Evolutionary conservation across 2,888 invertebrate genomes (phyloP).

Genomic region (Achlya flavicornis): DNA sequence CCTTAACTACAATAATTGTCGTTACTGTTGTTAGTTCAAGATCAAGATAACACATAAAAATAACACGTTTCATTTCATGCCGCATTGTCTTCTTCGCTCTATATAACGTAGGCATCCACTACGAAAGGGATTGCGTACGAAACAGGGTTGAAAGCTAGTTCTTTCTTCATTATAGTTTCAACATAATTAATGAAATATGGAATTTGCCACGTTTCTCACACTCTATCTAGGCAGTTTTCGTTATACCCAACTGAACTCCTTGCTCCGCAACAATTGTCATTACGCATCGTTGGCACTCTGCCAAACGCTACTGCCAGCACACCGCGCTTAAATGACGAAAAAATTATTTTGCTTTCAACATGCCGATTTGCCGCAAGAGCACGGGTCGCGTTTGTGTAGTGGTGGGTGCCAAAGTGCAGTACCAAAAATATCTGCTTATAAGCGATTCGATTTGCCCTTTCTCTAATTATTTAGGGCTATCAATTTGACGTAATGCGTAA

Average conservation of each 20-base stretch:
- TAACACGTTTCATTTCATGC: no score
- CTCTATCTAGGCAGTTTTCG: neutral
- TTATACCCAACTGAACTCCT: neutral
- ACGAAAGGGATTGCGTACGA: no score
- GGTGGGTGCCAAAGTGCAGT: neutral
- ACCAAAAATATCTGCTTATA: neutral
- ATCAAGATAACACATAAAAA: no score
- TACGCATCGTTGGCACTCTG: slow-evolving; percentile 21
- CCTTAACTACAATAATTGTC: neutral
- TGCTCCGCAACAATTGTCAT: neutral
- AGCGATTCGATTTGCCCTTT: neutral
- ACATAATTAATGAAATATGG: neutral
- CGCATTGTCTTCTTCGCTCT: no score
- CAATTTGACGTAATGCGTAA: no score
- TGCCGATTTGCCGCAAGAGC: slow-evolving; percentile 14
- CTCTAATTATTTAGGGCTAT: neutral
- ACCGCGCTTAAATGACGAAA: slow-evolving; percentile 32
- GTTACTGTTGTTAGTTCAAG: neutral
- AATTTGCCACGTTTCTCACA: neutral
- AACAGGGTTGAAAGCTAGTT: no score
- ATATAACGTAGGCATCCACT: no score
- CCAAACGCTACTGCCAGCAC: slow-evolving; percentile 32
- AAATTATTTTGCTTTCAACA: slow-evolving; percentile 32
- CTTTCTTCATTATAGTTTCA: no score
- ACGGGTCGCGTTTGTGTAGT: neutral